phyloP scores from a whole-genome alignment of 2,797 vertebrate species.

The Phrynocephalus guinanensis region DNA sequence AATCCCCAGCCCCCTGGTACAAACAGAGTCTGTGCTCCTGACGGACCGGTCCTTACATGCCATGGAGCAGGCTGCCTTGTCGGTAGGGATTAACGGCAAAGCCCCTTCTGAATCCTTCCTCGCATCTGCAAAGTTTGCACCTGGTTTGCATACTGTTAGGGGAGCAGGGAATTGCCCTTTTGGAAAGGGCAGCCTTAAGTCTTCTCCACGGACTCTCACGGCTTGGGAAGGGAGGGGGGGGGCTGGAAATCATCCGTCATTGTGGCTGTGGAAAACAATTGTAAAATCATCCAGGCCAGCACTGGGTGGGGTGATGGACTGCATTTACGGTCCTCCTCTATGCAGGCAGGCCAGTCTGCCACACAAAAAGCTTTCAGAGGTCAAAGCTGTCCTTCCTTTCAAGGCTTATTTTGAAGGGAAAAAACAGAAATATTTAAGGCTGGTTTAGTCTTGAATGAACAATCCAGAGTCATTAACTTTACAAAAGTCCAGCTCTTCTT shows the following conservation, averaged over 20 bases:
- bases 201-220: background rate
- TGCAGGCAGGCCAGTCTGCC: no score
- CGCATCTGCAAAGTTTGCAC: background rate
- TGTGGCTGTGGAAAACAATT: background rate
- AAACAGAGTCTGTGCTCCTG: background rate
- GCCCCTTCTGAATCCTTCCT: background rate
- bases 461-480: no score
- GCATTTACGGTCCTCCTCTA: no score
- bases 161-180: background rate
- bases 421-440: no score
- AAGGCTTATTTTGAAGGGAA: no score
- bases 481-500: no score
- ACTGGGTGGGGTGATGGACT: background rate
- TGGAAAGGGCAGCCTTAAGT: background rate
- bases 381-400: no score
- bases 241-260: background rate
- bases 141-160: background rate
- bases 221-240: background rate
- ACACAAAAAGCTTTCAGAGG: no score
- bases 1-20: accelerated
- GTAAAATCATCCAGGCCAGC: background rate
- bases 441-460: no score
- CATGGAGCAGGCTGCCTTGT: background rate
- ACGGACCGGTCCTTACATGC: background rate
- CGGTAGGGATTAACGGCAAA: background rate